Evolutionary conservation across 1,140 invertebrate species (phyloP).

Genomic region (Heliconius hermathena): DNA sequence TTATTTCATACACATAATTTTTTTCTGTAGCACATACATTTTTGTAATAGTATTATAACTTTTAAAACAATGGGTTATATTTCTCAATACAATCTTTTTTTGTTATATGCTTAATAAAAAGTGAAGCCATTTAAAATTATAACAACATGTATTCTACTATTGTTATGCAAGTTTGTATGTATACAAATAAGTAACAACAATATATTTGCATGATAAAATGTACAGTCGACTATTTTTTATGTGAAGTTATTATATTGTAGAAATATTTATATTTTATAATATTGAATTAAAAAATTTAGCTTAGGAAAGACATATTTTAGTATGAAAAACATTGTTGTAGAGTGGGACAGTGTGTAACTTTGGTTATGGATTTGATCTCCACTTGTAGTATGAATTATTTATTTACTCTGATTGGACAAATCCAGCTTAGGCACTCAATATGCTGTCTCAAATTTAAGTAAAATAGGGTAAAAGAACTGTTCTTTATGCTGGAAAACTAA

Average conservation of each 20-base stretch:
- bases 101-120: slow-evolving; percentile 25
- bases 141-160: slow-evolving; percentile 33
- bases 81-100: slow-evolving; percentile 40
- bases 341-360: too few relatives aligned
- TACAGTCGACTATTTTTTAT: slow-evolving; percentile 7
- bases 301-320: not conserved
- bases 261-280: not conserved
- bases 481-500: too few relatives aligned
- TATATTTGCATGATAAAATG: slow-evolving; percentile 26
- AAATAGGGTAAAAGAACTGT: too few relatives aligned
- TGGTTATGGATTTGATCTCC: too few relatives aligned
- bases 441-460: too few relatives aligned
- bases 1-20: too few relatives aligned
- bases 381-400: too few relatives aligned
- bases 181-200: slow-evolving; percentile 30
- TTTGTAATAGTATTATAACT: slow-evolving; percentile 6
- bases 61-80: slow-evolving; percentile 39
- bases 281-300: not conserved
- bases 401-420: too few relatives aligned
- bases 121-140: slow-evolving; percentile 18
- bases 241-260: not conserved
- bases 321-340: too few relatives aligned
- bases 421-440: too few relatives aligned
- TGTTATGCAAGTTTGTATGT: slow-evolving; percentile 28
- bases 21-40: not conserved